Evolutionary conservation across 2,797 vertebrate species (phyloP), one percentile per base, ranked within the genome.

Genomic region (Limnodromus scolopaceus): DNA sequence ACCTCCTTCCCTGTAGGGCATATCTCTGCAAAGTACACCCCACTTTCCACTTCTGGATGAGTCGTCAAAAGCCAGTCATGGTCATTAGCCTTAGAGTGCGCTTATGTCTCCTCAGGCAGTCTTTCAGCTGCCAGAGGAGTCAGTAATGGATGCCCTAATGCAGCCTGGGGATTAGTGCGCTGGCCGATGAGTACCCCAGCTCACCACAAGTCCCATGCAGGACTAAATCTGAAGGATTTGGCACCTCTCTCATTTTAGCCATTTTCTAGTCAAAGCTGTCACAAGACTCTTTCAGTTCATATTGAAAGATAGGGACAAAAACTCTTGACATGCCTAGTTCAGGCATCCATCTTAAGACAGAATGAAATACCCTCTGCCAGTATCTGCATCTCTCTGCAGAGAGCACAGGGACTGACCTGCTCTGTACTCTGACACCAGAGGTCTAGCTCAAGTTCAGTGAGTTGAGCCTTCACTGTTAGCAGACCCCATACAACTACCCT

Each of bases 1-100:
- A 58, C 43, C 30, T 72, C 45, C 30, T 77, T 84, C 41, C 27
- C 53, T 61, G 38, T 1, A 78, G 65, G 34, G 39, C 34, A 5
- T 36, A 60, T 32, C 34, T 84, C 61, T 76, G 34, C 89, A 79
- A 86, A 93, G 48, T 32, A 70, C 43, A 86, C 34, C 28, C 30
- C 65, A 60, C 79, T 92, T 96, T 91, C 69, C 65, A 82, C 38
- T 91, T 92, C 49, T 58, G 65, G 72, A 81, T 61, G 66, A 86
- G 34, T 10, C 27, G 15, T 76, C 45, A 78, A 84, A 92, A 72
- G 74, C 54, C 58, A 79, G 49, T 46, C 43, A 60, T 14, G 22
- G 77, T 58, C 58, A 81, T 82, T 76, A 93, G 45, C 41, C 24
- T 81, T 39, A 5, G 14, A 93, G 65, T 32, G 61, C 6, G 14